Conservation (phyloP, 2,888 invertebrate species). For the Hirtodrosophila confusa region DNA sequence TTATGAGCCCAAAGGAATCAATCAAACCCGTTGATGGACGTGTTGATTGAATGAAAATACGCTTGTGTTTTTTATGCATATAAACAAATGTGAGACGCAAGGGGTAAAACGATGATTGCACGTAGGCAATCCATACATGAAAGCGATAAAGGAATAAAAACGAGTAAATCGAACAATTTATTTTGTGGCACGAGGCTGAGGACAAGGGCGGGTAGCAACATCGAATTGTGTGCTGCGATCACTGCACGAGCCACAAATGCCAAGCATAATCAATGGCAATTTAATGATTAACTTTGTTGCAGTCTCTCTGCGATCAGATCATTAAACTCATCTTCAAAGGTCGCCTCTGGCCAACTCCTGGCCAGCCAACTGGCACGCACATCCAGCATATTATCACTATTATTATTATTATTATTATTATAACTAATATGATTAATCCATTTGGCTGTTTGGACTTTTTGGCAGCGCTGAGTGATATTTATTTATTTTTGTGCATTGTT, state of each 20-base stretch:
- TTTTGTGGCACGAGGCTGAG: conserved; percentile 30
- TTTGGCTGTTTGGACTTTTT: conserved; percentile 2
- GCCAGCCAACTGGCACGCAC: conserved; percentile 57
- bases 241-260: conserved; percentile 67
- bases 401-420: conserved; percentile 39
- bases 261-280: conserved; percentile 73
- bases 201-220: not conserved
- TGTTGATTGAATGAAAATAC: conserved; percentile 82
- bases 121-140: conserved; percentile 14
- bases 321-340: conserved; percentile 51
- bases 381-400: conserved; percentile 16
- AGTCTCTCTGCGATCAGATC: conserved; percentile 39
- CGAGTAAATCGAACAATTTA: conserved; percentile 55
- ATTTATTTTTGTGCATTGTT: conserved; percentile 67
- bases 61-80: conserved; percentile 77
- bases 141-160: conserved; percentile 38
- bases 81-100: conserved; percentile 60
- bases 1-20: conserved; percentile 81
- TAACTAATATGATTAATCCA: conserved; percentile 20
- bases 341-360: conserved; percentile 34
- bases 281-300: conserved; percentile 74
- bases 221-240: conserved; percentile 42
- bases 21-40: conserved; percentile 82
- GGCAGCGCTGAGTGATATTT: conserved; percentile 41
- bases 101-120: conserved; percentile 34